These are phyloP conservation scores for Heloderma charlesbogerti DNA, from an alignment of 2,113 vertebrate species.

Conservation along the genomic window DNA sequence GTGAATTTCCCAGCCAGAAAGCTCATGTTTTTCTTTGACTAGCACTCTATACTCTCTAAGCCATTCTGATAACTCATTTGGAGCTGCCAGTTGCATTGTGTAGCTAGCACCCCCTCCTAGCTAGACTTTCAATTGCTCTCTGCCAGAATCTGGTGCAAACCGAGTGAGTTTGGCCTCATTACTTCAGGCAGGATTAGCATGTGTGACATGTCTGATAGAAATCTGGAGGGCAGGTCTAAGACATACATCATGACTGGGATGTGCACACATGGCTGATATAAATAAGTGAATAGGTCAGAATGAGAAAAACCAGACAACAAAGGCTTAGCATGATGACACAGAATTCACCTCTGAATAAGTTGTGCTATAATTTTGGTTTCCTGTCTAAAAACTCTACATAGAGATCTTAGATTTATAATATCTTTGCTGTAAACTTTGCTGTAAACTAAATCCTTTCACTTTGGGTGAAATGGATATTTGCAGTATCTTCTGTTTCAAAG, in stretches of 20 bases:
- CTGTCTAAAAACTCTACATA: not conserved
- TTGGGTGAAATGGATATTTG: not conserved
- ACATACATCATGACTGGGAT: not conserved
- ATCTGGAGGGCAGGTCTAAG: not conserved
- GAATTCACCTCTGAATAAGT: not conserved
- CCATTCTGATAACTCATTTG: not conserved
- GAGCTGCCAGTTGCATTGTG: not conserved
- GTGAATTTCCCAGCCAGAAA: not conserved
- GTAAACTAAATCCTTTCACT: not conserved
- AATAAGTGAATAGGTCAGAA: slow-evolving; percentile 5
- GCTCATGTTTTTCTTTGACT: not conserved
- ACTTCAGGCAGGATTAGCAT: not conserved
- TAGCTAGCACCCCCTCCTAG: not conserved
- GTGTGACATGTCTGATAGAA: not conserved
- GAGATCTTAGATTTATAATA: not conserved
- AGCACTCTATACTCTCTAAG: not conserved
- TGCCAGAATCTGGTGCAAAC: accelerated
- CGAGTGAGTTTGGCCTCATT: not conserved
- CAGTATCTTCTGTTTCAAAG: slow-evolving; percentile 13
- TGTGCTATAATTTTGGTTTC: not conserved
- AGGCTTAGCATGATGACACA: not conserved
- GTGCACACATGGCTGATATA: not conserved
- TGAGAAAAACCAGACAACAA: not conserved
- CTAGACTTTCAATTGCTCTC: not conserved
- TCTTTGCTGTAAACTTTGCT: not conserved